A percentile compares a stretch with the other conserved stretches of the same genome.
Conservation (phyloP, 2,113 vertebrate genomes). For the Abramis brama region DNA sequence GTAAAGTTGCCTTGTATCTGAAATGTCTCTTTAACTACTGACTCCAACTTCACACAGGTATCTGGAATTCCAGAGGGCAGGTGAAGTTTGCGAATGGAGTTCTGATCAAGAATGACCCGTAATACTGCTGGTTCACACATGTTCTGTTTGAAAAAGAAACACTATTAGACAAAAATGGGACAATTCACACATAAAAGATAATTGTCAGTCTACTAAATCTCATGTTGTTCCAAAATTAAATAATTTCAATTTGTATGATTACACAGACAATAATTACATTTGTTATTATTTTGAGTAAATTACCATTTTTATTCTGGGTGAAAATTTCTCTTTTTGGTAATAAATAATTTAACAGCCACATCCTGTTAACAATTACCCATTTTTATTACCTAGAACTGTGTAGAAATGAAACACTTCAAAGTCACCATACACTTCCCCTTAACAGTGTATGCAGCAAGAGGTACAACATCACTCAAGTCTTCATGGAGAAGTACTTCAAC, state of each 20-base stretch:
- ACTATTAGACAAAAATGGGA: not conserved
- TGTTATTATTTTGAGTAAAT: not conserved
- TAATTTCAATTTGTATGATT: not conserved
- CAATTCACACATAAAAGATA: not conserved
- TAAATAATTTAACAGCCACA: not conserved
- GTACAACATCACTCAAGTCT: not conserved
- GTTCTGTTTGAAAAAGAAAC: not conserved
- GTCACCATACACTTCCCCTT: not conserved
- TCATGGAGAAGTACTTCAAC: not conserved
- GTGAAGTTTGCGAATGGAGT: not conserved
- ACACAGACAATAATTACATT: not conserved
- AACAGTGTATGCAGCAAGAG: not conserved
- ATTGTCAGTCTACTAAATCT: not conserved
- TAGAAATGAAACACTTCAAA: not conserved
- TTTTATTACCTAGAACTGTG: not conserved
- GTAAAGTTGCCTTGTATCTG: not conserved
- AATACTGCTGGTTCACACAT: not conserved
- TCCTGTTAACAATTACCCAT: not conserved
- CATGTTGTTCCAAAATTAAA: not conserved
- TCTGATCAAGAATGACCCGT: not conserved
- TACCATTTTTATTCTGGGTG: not conserved
- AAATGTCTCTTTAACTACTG: not conserved
- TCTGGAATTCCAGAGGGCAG: constrained; percentile 16
- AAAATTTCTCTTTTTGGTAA: not conserved
- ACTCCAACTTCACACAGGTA: not conserved